These are phyloP conservation scores for Octomys mimax DNA, from an alignment of 2,797 vertebrate species.

Conservation along the genomic window DNA sequence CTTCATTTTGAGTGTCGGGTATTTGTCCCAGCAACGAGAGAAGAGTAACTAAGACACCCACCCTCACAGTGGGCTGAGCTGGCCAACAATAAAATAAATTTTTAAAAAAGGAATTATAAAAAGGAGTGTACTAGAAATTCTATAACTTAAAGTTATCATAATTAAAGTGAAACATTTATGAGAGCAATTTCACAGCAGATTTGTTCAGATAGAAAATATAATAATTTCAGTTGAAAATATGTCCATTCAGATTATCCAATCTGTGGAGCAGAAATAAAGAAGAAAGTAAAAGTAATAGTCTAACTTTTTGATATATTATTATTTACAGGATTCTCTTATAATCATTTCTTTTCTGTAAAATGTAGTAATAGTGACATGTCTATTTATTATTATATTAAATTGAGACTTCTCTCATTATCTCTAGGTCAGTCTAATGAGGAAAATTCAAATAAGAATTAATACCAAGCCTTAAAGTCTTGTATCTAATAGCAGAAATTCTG, in stretches of 20 bases:
- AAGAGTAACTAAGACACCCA: no score
- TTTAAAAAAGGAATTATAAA: neutral
- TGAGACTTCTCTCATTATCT: neutral
- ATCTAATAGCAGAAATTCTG: neutral
- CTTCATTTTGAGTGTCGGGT: no score
- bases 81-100: no score
- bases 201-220: neutral
- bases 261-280: neutral
- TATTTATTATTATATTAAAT: neutral
- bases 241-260: neutral
- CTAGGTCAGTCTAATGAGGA: neutral
- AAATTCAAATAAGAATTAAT: neutral
- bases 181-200: neutral
- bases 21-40: no score
- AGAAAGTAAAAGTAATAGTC: neutral
- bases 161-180: neutral
- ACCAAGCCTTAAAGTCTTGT: neutral
- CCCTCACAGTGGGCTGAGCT: no score
- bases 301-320: neutral
- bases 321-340: neutral
- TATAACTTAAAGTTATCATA: neutral
- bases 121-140: slow-evolving; percentile 19
- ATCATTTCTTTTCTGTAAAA: neutral
- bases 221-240: neutral
- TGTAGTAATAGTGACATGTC: neutral